phyloP scores from a whole-genome alignment of 2,797 vertebrate genomes.

The Peromyscus attwateri region DNA sequence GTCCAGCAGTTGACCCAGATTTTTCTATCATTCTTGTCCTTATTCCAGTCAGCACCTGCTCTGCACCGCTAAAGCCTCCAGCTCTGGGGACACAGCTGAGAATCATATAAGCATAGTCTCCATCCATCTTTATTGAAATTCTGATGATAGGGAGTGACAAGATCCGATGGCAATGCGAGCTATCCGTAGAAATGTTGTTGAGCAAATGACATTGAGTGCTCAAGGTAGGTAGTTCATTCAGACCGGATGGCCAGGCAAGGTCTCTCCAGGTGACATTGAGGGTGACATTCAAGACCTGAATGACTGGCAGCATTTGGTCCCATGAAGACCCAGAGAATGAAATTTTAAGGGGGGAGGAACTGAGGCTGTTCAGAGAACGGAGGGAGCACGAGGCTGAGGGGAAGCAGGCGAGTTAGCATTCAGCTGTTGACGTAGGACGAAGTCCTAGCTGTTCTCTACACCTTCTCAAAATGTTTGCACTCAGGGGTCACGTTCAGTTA shows the following conservation, averaged over 20 bases:
- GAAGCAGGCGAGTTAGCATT: rapidly evolving
- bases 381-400: background rate
- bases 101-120: background rate
- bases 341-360: background rate
- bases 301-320: background rate
- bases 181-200: rapidly evolving
- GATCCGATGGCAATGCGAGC: background rate
- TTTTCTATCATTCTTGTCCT: background rate
- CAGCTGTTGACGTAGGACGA: rapidly evolving
- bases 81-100: background rate
- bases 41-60: background rate
- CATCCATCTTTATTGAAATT: background rate
- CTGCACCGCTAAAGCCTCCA: background rate
- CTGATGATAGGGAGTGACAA: background rate
- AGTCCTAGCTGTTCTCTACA: background rate
- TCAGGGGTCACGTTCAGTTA: background rate
- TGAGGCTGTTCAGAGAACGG: background rate
- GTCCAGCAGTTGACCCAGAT: background rate
- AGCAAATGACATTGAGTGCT: rapidly evolving
- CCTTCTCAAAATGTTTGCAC: rapidly evolving
- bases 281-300: too few relatives aligned
- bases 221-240: background rate
- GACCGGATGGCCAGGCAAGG: background rate
- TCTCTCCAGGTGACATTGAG: too few relatives aligned
- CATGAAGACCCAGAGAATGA: background rate